Base-by-base conservation (phyloP, 2,888 invertebrate genomes). In the Lochmaea crataegi region DNA sequence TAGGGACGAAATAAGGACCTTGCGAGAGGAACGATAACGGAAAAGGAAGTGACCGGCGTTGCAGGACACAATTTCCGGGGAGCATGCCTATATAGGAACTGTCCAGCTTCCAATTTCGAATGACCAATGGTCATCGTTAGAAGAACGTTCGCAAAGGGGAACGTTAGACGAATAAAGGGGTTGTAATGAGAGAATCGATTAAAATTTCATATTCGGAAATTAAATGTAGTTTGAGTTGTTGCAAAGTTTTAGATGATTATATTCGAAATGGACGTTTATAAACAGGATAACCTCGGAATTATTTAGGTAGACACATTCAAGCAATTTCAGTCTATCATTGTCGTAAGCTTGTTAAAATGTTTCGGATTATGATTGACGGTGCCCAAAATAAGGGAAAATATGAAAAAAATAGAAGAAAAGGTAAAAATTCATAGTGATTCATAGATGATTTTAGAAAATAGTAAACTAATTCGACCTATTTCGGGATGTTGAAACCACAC, bases 61-160 rank as follows among this genome's bases (percentile, higher is more conserved):
- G 84, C 84, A 85, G 86, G 86, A 86, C 86, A 87, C 86, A 87
- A 87, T 87, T 87, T 87, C 87, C 87, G 85, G 85, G 80, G 82
- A 69, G 81, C 82, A 80, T 80, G 83, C 83, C 84, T 84, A 83
- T 84, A 83, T 84, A 83, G 82, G 80, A 84, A 80, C 84, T 84
- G 85, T 78, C 81, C 77, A 77, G 84, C 82, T 82, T 83, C 85
- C 86, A 85, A 86, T 86, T 86, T 86, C 83, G 82, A 84, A 86
- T 86, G 86, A 86, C 86, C 86, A 86, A 86, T 86, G 86, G 85
- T 84, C 84, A 83, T 82, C 84, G 83, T 82, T 80, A 79, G 80
- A 83, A 84, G 56, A 56, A 83, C 56, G 68, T 51, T 32, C 61
- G 42, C 16, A 60, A 60, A 38, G 38, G 60, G 38, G 32, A 16